Percentiles rank a stretch among this genome's conserved stretches.
phyloP scores from a whole-genome alignment of 2,888 invertebrate genomes.

The Tiliacea aurago region DNA sequence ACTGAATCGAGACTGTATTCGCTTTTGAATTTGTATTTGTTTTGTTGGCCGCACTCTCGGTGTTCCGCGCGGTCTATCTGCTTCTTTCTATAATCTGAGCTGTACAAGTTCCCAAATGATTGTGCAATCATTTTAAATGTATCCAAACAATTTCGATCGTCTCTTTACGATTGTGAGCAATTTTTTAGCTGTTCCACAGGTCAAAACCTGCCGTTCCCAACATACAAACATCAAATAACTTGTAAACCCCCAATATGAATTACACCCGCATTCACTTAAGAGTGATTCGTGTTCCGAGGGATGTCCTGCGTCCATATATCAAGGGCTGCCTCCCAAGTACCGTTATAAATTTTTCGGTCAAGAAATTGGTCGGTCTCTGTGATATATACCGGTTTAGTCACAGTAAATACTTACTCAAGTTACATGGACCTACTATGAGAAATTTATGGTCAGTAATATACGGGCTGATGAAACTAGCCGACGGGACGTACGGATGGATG shows the following conservation, averaged over 20 bases:
- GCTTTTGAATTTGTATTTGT: too few species aligned
- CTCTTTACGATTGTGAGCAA: not conserved
- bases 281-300: constrained; percentile 60
- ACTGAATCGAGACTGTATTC: too few species aligned
- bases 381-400: constrained; percentile 82
- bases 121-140: not conserved
- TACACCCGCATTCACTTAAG: constrained; percentile 64
- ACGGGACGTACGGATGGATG: constrained; percentile 64
- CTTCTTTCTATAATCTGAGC: too few species aligned
- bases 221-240: constrained; percentile 20
- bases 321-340: constrained; percentile 68
- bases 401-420: constrained; percentile 81
- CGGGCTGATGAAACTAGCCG: constrained; percentile 79
- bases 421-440: constrained; percentile 73
- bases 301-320: constrained; percentile 79
- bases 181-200: not conserved
- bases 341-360: constrained; percentile 90
- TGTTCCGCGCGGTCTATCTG: too few species aligned
- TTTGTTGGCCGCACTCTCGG: too few species aligned
- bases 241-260: constrained; percentile 59
- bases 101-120: too few species aligned
- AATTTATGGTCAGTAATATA: constrained; percentile 86
- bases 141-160: not conserved
- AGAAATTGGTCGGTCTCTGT: constrained; percentile 85
- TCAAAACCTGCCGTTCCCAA: not conserved